These are phyloP conservation scores for Ciconia maguari DNA, from an alignment of 2,113 vertebrate genomes.

Conservation along the genomic window DNA sequence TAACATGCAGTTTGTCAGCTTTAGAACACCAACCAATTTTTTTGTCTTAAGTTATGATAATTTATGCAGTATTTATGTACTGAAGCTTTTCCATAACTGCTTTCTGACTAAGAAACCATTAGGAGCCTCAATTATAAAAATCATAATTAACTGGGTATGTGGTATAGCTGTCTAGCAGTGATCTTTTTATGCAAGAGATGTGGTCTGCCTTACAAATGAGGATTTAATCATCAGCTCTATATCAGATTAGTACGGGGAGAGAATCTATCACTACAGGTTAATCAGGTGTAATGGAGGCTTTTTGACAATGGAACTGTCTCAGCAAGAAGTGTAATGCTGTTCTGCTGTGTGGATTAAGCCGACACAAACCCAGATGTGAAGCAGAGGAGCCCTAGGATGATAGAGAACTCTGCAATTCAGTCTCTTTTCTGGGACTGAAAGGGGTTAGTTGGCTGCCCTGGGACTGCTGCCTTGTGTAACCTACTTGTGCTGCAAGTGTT, in stretches of 20 bases:
- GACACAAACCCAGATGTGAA: background rate
- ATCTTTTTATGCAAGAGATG: background rate
- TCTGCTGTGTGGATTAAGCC: background rate
- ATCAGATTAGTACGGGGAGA: background rate
- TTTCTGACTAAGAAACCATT: conserved; percentile 64
- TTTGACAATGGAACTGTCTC: background rate
- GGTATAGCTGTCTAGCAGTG: background rate
- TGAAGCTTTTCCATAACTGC: conserved; percentile 37
- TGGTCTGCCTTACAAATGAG: background rate
- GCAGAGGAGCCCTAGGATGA: background rate
- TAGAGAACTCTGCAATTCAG: background rate
- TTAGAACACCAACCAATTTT: background rate
- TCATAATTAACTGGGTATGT: conserved; percentile 41
- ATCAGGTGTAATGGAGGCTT: background rate
- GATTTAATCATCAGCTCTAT: background rate
- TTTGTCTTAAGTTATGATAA: conserved; percentile 55
- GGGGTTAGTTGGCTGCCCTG: background rate
- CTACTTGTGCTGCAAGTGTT: background rate
- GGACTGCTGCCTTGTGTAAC: background rate
- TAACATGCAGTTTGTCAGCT: conserved; percentile 37
- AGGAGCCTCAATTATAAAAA: conserved; percentile 46
- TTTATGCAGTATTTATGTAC: conserved; percentile 64
- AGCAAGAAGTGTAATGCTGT: background rate
- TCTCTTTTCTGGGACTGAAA: background rate
- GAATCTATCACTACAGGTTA: background rate